phyloP scores from a whole-genome alignment of 2,888 invertebrate genomes.

The Zeuzera pyrina region DNA sequence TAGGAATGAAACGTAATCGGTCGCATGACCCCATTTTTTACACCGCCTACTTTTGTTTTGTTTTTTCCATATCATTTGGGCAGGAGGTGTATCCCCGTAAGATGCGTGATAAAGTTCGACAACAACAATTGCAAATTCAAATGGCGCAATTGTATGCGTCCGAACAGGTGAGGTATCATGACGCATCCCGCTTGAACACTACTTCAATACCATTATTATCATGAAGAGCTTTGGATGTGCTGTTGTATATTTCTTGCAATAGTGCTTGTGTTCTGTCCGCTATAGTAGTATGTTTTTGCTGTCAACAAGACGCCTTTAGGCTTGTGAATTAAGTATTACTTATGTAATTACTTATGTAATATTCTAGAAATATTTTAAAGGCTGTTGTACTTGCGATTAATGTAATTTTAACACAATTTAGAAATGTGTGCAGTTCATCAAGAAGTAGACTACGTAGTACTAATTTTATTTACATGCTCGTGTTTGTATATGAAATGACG shows the following conservation, averaged over 20 bases:
- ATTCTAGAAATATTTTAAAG: too few species aligned
- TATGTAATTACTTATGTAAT: background rate
- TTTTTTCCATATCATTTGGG: conserved; percentile 74
- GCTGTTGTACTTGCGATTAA: too few species aligned
- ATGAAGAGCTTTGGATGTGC: conserved; percentile 69
- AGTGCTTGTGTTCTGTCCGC: conserved; percentile 50
- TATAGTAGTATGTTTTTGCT: conserved; percentile 38
- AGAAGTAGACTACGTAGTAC: too few species aligned
- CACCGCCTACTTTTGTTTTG: conserved; percentile 71
- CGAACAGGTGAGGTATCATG: conserved; percentile 63
- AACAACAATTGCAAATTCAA: conserved; percentile 76
- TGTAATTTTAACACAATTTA: too few species aligned
- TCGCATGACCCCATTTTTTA: conserved; percentile 67
- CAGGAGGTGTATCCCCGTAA: conserved; percentile 87
- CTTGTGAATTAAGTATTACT: conserved; percentile 13
- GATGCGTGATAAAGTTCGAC: conserved; percentile 85
- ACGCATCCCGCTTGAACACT: conserved; percentile 1
- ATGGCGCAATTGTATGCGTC: conserved; percentile 72
- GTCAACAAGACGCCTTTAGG: conserved; percentile 21
- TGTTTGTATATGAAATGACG: too few species aligned
- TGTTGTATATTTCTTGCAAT: conserved; percentile 49
- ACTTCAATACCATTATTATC: conserved; percentile 35
- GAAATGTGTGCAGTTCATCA: too few species aligned
- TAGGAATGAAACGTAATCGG: conserved; percentile 14
- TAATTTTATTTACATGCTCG: too few species aligned